These are phyloP conservation scores for Dendrolimus kikuchii DNA, from an alignment of 1,140 invertebrate genomes.

Conservation along the genomic window DNA sequence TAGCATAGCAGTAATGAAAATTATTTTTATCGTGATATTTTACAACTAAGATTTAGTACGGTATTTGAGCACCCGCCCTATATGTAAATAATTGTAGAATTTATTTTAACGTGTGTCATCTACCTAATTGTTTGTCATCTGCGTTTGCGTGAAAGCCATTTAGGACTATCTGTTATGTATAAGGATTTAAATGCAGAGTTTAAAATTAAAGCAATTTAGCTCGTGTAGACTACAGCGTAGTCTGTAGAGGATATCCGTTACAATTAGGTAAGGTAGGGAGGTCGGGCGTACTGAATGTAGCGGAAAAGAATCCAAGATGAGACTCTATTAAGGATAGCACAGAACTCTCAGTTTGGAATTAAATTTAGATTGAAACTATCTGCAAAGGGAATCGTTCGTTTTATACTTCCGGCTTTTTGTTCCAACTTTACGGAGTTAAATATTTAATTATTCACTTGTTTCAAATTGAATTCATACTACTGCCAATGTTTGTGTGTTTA, in stretches of 20 bases:
- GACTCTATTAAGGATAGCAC: constrained; percentile 47
- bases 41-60: too few species aligned
- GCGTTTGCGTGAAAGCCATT: too few species aligned
- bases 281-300: constrained; percentile 25
- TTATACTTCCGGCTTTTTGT: constrained; percentile 2
- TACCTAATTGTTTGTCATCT: too few species aligned
- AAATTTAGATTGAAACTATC: constrained; percentile 52
- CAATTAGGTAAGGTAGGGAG: constrained; percentile 6
- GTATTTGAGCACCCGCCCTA: too few species aligned
- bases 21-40: too few species aligned
- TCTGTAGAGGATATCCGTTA: constrained; percentile 7
- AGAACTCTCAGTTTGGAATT: constrained; percentile 39
- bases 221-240: constrained; percentile 1
- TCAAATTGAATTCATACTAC: too few species aligned
- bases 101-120: too few species aligned
- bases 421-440: background rate
- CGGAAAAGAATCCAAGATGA: constrained; percentile 41
- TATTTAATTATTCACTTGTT: too few species aligned
- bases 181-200: background rate
- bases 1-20: too few species aligned
- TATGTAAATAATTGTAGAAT: too few species aligned
- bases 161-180: too few species aligned
- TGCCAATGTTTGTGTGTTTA: too few species aligned
- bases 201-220: constrained; percentile 5
- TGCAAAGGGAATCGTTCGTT: constrained; percentile 20